These are phyloP conservation scores for Phainopepla nitens DNA, from an alignment of 2,113 vertebrate genomes.

Conservation along the genomic window DNA sequence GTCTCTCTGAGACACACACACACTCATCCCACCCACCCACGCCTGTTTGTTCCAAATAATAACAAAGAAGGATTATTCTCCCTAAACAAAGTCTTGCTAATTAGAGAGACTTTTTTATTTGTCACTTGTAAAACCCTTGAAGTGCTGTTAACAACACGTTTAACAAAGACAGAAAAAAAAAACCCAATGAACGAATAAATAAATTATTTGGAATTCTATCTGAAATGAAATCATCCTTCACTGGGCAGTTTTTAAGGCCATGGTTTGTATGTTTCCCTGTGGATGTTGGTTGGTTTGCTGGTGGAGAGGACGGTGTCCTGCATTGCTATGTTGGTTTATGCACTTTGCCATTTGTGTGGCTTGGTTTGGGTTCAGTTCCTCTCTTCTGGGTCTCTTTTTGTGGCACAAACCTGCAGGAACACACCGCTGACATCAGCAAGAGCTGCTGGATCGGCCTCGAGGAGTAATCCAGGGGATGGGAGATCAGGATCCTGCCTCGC, in stretches of 20 bases:
- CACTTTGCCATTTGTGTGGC: not conserved
- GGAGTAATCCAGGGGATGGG: not conserved
- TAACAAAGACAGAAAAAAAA: not conserved
- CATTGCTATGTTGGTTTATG: not conserved
- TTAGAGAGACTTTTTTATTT: not conserved
- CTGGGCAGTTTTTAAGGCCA: not conserved
- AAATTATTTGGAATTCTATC: not conserved
- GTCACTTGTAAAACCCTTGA: not conserved
- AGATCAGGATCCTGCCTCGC: not conserved
- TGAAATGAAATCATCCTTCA: not conserved
- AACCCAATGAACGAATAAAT: not conserved
- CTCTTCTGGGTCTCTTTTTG: not conserved
- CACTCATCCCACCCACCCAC: not conserved
- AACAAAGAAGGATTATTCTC: not conserved
- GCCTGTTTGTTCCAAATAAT: not conserved
- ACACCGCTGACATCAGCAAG: rapidly evolving
- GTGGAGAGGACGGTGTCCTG: not conserved
- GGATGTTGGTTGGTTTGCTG: not conserved
- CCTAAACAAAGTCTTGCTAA: constrained; percentile 18
- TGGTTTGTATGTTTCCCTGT: not conserved
- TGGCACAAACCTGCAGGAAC: rapidly evolving
- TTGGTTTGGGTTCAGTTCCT: not conserved
- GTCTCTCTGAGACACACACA: not conserved
- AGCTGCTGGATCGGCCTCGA: not conserved
- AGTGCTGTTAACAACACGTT: not conserved